phyloP scores from a whole-genome alignment of 1,140 invertebrate species.

The Neodiprion virginianus region DNA sequence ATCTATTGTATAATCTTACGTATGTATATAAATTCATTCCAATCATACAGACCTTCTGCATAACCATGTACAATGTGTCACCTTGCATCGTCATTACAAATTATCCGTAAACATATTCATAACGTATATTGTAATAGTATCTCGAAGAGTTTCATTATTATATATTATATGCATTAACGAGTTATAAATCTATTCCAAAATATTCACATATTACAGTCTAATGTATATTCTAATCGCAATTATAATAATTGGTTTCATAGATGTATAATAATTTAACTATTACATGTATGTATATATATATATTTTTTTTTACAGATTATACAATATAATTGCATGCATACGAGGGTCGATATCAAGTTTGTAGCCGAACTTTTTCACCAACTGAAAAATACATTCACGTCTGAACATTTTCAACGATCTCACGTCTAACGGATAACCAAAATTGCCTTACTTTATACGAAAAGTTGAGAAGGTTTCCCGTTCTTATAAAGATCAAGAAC shows the following conservation, averaged over 20 bases:
- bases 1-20: slow-evolving; percentile 4
- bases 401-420: too few relatives aligned
- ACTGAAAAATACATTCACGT: too few relatives aligned
- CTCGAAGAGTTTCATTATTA: slow-evolving; percentile 9
- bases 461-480: not conserved
- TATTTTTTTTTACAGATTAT: slow-evolving; percentile 14
- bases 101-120: slow-evolving; percentile 17
- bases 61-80: slow-evolving; percentile 16
- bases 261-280: too few relatives aligned
- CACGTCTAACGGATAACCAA: not conserved
- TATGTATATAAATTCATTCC: slow-evolving; percentile 32
- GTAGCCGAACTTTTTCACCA: not conserved
- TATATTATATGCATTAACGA: slow-evolving; percentile 35
- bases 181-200: slow-evolving; percentile 60
- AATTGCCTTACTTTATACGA: not conserved
- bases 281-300: too few relatives aligned
- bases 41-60: slow-evolving; percentile 29
- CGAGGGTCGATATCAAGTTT: slow-evolving; percentile 35
- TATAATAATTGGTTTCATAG: not conserved
- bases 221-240: slow-evolving; percentile 49
- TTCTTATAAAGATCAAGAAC: not conserved
- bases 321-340: slow-evolving; percentile 28
- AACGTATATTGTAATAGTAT: slow-evolving; percentile 4
- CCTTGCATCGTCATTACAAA: slow-evolving; percentile 4
- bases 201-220: slow-evolving; percentile 54